phyloP scores from a whole-genome alignment of 2,797 vertebrate genomes.

The Poecilia gillii region DNA sequence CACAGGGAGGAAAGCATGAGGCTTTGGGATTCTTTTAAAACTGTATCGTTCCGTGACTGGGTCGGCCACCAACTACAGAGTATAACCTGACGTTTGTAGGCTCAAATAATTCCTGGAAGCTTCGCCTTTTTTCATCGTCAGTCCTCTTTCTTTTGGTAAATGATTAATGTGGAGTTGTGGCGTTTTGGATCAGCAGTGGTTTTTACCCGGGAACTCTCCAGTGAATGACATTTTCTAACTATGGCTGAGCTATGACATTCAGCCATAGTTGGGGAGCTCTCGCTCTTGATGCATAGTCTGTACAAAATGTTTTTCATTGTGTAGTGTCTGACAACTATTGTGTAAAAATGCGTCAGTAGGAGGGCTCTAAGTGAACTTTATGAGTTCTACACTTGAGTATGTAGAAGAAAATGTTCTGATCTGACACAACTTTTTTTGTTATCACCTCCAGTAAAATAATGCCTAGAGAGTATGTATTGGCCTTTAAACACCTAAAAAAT shows the following conservation, averaged over 20 bases:
- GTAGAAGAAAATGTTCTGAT: neutral
- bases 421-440: neutral
- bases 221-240: neutral
- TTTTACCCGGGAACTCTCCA: neutral
- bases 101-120: neutral
- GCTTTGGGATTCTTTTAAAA: neutral
- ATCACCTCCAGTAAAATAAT: neutral
- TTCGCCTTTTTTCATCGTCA: neutral
- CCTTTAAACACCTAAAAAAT: neutral
- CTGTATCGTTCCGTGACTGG: neutral
- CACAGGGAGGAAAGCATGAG: neutral
- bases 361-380: neutral
- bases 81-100: neutral
- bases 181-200: neutral
- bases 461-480: neutral
- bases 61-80: neutral
- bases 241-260: too few species aligned
- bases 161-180: neutral
- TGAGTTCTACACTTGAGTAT: neutral
- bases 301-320: neutral
- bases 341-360: neutral
- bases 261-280: neutral
- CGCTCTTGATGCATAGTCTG: neutral
- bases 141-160: neutral
- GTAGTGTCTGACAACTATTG: neutral